Base-by-base conservation (phyloP, 2,113 vertebrate genomes). In the Ageneiosus marmoratus region DNA sequence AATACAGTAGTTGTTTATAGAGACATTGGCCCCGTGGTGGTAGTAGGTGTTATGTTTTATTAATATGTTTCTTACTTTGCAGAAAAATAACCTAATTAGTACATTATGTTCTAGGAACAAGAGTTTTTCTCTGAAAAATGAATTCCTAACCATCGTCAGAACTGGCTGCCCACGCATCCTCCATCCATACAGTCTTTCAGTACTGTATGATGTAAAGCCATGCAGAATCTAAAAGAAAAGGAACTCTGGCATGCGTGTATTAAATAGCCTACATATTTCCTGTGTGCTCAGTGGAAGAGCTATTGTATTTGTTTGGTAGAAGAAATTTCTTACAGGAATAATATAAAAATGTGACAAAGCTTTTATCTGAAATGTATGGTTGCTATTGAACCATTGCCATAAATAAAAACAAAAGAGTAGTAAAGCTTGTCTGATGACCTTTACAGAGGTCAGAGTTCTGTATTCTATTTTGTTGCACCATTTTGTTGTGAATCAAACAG, bases 191-290 rank as follows among this genome's bases (percentile, higher is more conserved):
- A 50, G 53, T 63, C 62, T 85, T 75, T 84, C 67, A 80, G 27
- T 51, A 77, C 62, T 83, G 80, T n/a, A n/a, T 85, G 70, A 83
- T 85, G 77, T 80, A 83, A 77, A 83, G 81, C 77, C 81, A 78
- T 83, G 29, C 65, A 83, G 77, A 63, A 81, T 80, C 77, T 80
- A 78, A 83, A 72, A 77, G 53, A 83, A 50, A 55, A 70, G 70
- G 72, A 76, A 77, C n/a, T 67, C 72, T 80, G 77, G 29, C 77
- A 63, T 48, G 75, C 41, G 58, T 55, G n/a, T 22, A 46, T 44
- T 58, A 63, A 34, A 83, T 55, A n/a, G 63, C 53, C 77, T 44
- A 63, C 72, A 83, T 80, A 67, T 81, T 75, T 67, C 9, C 27
- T 83, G 34, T 76, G 77, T 29, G 51, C 62, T 78, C 41, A 72